These are phyloP conservation scores for Arenicola marina DNA, from an alignment of 2,888 invertebrate species.

Conservation along the genomic window DNA sequence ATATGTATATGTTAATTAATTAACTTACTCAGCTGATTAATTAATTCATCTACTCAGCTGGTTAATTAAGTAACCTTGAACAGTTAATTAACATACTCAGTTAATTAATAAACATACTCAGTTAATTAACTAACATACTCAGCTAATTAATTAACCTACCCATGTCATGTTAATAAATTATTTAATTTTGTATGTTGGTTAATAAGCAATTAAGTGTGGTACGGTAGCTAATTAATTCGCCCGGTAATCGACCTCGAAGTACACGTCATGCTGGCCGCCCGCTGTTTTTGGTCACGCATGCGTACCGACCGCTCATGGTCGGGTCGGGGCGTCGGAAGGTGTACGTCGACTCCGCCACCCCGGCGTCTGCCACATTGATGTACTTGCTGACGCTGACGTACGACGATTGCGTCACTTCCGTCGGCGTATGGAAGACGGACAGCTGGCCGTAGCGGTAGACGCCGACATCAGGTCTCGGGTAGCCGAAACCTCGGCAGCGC, in stretches of 20 bases:
- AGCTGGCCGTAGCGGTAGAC: neutral
- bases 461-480: neutral
- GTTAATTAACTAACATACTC: too few species aligned
- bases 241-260: neutral
- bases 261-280: neutral
- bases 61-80: too few species aligned
- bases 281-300: neutral
- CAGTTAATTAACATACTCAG: too few species aligned
- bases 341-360: conserved; percentile 20
- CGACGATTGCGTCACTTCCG: neutral
- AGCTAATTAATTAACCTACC: too few species aligned
- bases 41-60: too few species aligned
- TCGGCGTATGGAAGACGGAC: neutral
- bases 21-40: too few species aligned
- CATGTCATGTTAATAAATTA: too few species aligned
- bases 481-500: conserved; percentile 1
- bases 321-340: conserved; percentile 5
- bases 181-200: too few species aligned
- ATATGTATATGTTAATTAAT: too few species aligned
- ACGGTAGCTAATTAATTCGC: too few species aligned
- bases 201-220: too few species aligned
- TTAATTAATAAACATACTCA: too few species aligned
- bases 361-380: conserved; percentile 20
- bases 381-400: conserved; percentile 14
- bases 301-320: neutral